Conservation (phyloP, 2,888 invertebrate species). For the Caenorhabditis sp. region DNA sequence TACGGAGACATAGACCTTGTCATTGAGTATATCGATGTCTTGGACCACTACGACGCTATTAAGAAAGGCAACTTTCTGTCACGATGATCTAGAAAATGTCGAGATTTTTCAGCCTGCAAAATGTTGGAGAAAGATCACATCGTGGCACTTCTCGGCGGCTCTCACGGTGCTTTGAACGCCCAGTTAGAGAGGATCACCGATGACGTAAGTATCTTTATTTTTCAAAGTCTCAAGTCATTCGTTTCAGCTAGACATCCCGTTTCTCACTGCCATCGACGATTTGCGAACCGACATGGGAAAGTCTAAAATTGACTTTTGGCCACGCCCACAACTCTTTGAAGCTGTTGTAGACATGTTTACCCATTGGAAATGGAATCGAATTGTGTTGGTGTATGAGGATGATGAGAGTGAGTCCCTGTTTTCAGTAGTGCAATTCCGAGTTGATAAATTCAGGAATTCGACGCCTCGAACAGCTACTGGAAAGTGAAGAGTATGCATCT, state of each 20-base stretch:
- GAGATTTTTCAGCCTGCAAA: slow-evolving; percentile 76
- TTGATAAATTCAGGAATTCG: slow-evolving; percentile 71
- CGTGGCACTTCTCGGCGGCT: slow-evolving; percentile 79
- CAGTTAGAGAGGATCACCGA: slow-evolving; percentile 78
- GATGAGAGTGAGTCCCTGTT: slow-evolving; percentile 68
- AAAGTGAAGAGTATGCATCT: slow-evolving; percentile 76
- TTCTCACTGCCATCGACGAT: slow-evolving; percentile 79
- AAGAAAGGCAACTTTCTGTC: slow-evolving; percentile 69
- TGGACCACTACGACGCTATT: slow-evolving; percentile 81
- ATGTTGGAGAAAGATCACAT: slow-evolving; percentile 79
- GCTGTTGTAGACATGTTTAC: slow-evolving; percentile 80
- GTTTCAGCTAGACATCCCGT: slow-evolving; percentile 78
- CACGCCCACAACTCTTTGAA: slow-evolving; percentile 78
- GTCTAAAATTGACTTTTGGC: slow-evolving; percentile 79
- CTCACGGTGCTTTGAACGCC: slow-evolving; percentile 76
- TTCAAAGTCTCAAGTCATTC: not conserved
- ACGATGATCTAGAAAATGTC: too few species aligned
- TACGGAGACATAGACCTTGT: slow-evolving; percentile 73
- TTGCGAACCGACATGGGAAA: slow-evolving; percentile 55
- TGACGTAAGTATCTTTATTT: slow-evolving; percentile 63
- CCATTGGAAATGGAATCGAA: slow-evolving; percentile 82
- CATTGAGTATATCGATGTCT: slow-evolving; percentile 75
- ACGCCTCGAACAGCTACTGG: slow-evolving; percentile 79
- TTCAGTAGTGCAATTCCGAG: not conserved
- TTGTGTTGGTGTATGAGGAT: slow-evolving; percentile 81